Percentiles rank a stretch among this genome's conserved stretches.
Conservation (phyloP, 1,140 invertebrate species). For the Agrypnia vestita region DNA sequence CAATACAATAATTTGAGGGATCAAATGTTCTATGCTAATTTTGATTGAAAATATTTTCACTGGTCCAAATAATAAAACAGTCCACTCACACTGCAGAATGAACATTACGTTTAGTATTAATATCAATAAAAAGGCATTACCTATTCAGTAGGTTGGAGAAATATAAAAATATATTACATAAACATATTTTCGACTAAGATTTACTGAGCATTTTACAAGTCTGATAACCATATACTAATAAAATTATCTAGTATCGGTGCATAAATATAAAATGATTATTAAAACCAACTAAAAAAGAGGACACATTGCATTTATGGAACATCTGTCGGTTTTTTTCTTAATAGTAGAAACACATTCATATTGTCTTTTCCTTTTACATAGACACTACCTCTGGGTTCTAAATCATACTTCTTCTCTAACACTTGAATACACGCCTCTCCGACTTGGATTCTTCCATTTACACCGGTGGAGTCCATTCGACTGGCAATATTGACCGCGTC, state of each 20-base stretch:
- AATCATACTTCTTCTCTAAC: slow-evolving; percentile 81
- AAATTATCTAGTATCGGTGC: neutral
- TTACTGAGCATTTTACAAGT: slow-evolving; percentile 43
- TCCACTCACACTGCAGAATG: slow-evolving; percentile 4
- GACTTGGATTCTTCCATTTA: slow-evolving; percentile 90
- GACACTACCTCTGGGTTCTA: slow-evolving; percentile 88
- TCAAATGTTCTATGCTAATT: neutral
- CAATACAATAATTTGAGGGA: too few species aligned
- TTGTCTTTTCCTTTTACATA: slow-evolving; percentile 97
- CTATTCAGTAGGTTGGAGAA: slow-evolving; percentile 34
- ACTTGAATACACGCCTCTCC: slow-evolving; percentile 81
- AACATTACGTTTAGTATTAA: slow-evolving; percentile 9
- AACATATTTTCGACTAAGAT: slow-evolving; percentile 15
- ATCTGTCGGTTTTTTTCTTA: slow-evolving; percentile 69
- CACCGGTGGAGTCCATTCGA: slow-evolving; percentile 94
- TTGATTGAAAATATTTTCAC: slow-evolving; percentile 8
- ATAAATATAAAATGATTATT: neutral
- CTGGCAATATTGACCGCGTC: slow-evolving; percentile 98
- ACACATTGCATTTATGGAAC: slow-evolving; percentile 35
- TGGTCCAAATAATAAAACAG: neutral
- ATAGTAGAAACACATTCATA: slow-evolving; percentile 90
- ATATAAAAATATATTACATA: slow-evolving; percentile 31
- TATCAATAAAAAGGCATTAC: slow-evolving; percentile 46
- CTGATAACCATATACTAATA: neutral
- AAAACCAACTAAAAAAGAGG: neutral